Percentiles rank a stretch among this genome's conserved stretches.
Conservation (phyloP, 2,888 invertebrate species). For the Frankliniella fusca region DNA sequence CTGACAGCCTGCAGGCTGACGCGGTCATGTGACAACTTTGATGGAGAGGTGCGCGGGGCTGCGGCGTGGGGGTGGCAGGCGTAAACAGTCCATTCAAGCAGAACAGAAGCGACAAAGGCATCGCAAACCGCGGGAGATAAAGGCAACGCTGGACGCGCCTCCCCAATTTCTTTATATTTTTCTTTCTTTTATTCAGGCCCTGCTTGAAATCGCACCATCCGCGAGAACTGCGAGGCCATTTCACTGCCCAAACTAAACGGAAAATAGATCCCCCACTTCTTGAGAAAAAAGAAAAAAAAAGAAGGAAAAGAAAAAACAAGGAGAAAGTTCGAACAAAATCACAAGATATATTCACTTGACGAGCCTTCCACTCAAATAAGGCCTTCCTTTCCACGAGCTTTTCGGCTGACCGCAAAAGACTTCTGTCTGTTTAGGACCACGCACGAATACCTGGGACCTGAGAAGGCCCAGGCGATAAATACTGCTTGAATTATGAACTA, state of each 20-base stretch:
- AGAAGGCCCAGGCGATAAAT: neutral
- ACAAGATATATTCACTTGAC: too few relatives aligned
- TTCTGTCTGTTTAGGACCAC: too few relatives aligned
- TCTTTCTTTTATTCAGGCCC: neutral
- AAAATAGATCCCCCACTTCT: too few relatives aligned
- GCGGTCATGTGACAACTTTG: slow-evolving; percentile 12
- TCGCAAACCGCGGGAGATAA: slow-evolving; percentile 1
- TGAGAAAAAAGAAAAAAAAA: neutral
- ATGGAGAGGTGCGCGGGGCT: neutral
- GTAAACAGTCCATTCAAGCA: slow-evolving; percentile 13
- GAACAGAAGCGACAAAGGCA: slow-evolving; percentile 14
- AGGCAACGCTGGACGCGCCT: neutral
- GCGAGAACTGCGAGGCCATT: neutral
- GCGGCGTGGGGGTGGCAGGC: neutral
- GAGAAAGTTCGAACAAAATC: too few relatives aligned
- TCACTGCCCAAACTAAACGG: too few relatives aligned
- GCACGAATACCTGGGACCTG: too few relatives aligned
- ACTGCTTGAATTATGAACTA: neutral
- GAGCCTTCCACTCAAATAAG: too few relatives aligned
- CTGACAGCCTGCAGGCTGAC: neutral
- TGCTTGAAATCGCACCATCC: neutral
- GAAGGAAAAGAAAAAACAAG: too few relatives aligned
- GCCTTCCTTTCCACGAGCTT: too few relatives aligned
- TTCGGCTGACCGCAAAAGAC: too few relatives aligned
- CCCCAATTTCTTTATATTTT: neutral